These are phyloP conservation scores for Sialia sialis DNA, from an alignment of 2,113 vertebrate genomes.

Conservation along the genomic window DNA sequence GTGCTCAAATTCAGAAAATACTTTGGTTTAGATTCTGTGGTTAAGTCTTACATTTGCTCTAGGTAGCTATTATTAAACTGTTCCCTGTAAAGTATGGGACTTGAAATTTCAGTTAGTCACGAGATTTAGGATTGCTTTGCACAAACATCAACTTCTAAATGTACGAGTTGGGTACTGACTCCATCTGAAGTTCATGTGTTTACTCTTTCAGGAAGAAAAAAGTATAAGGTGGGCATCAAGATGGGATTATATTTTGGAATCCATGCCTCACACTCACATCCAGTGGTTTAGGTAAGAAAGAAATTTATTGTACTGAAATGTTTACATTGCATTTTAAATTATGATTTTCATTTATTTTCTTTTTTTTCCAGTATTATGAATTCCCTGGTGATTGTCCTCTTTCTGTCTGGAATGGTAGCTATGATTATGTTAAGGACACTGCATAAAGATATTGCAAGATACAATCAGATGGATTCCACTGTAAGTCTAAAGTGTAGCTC, in stretches of 20 bases:
- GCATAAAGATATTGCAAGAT: slow-evolving; percentile 98
- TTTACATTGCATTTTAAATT: neutral
- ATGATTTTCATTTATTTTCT: neutral
- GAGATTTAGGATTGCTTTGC: neutral
- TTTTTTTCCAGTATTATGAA: slow-evolving; percentile 92
- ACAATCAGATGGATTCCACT: slow-evolving; percentile 94
- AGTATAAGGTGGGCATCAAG: slow-evolving; percentile 93
- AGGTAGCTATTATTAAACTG: neutral
- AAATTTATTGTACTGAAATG: neutral
- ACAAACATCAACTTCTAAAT: neutral
- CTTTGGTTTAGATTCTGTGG: neutral
- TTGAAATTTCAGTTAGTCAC: neutral
- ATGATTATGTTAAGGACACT: slow-evolving; percentile 98
- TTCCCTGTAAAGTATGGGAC: neutral
- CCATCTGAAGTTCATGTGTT: neutral
- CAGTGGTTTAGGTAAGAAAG: slow-evolving; percentile 95
- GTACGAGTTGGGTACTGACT: neutral
- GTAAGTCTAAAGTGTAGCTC: slow-evolving; percentile 65
- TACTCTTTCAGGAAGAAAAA: slow-evolving; percentile 78
- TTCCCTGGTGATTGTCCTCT: slow-evolving; percentile 97
- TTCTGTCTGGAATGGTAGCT: slow-evolving; percentile 98
- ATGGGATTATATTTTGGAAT: slow-evolving; percentile 99
- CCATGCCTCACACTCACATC: slow-evolving; percentile 98
- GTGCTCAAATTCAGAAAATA: neutral
- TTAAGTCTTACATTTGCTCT: neutral